These are phyloP conservation scores for Sarcophaga subvicina DNA, from an alignment of 2,888 invertebrate species.

Conservation along the genomic window DNA sequence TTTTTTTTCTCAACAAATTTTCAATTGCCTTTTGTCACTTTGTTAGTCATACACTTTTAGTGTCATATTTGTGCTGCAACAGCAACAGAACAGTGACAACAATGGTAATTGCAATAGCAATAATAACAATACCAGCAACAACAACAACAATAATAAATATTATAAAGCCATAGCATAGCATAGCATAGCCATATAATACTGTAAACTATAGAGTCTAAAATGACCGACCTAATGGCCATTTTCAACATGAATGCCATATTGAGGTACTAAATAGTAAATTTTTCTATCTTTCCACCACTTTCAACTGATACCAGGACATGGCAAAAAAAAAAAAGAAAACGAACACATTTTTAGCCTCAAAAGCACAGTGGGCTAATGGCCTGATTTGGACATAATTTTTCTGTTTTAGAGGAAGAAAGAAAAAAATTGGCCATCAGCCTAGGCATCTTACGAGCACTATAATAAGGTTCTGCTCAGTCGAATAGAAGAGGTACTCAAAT, in stretches of 20 bases:
- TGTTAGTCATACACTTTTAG: conserved; percentile 58
- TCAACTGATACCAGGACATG: conserved; percentile 13
- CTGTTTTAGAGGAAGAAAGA: too few species aligned
- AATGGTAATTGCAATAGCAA: conserved; percentile 34
- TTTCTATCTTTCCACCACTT: conserved; percentile 46
- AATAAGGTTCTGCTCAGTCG: too few species aligned
- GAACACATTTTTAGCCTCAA: neutral
- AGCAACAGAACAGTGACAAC: neutral
- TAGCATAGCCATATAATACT: neutral
- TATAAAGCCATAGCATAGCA: conserved; percentile 5
- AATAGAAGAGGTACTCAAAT: too few species aligned
- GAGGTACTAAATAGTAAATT: conserved; percentile 63
- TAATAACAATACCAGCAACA: conserved; percentile 5
- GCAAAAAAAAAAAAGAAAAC: neutral
- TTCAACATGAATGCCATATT: conserved; percentile 56
- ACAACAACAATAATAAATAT: conserved; percentile 27
- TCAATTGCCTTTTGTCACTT: conserved; percentile 67
- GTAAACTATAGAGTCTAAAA: conserved; percentile 54
- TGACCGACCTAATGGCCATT: conserved; percentile 62
- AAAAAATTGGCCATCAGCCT: too few species aligned
- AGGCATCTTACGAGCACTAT: too few species aligned
- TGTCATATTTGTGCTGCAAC: conserved; percentile 11
- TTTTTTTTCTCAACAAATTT: conserved; percentile 43
- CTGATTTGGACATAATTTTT: too few species aligned
- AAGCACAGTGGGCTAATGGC: neutral